Percentiles rank a stretch among this genome's conserved stretches.
Evolutionary conservation across 2,797 vertebrate species (phyloP).

Genomic region (Decapterus maruadsi): DNA sequence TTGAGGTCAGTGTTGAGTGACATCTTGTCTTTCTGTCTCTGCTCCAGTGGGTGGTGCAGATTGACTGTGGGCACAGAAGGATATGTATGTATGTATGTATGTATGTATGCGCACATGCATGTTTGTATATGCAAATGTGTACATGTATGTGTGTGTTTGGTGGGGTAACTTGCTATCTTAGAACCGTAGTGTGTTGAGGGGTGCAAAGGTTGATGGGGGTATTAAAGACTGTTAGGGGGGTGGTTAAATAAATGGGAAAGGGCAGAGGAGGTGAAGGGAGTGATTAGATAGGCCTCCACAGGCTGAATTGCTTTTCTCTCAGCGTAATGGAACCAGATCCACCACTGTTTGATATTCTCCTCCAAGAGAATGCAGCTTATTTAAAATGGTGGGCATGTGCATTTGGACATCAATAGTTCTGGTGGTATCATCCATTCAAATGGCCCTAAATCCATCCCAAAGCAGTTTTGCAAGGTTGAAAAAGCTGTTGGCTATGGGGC

Average conservation of each 20-base stretch:
- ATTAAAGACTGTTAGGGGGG: constrained; percentile 35
- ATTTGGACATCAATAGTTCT: constrained; percentile 28
- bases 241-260: constrained; percentile 54
- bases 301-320: constrained; percentile 37
- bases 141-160: not conserved
- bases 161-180: constrained; percentile 2
- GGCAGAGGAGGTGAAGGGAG: constrained; percentile 28
- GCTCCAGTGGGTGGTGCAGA: constrained; percentile 70
- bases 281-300: constrained; percentile 20
- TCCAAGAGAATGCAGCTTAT: constrained; percentile 10
- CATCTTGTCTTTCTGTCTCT: constrained; percentile 67
- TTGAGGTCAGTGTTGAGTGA: constrained; percentile 77
- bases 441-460: constrained; percentile 24
- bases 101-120: not conserved
- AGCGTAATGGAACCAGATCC: constrained; percentile 14
- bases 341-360: constrained; percentile 42
- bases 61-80: constrained; percentile 57
- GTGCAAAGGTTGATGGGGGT: constrained; percentile 32
- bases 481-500: not conserved
- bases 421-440: constrained; percentile 44
- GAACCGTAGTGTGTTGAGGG: not conserved
- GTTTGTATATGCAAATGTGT: not conserved
- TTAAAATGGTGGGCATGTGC: constrained; percentile 35
- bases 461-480: constrained; percentile 32
- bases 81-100: constrained; percentile 10